Conservation (phyloP, 2,113 vertebrate species). For the Sarotherodon lohbergeri region DNA sequence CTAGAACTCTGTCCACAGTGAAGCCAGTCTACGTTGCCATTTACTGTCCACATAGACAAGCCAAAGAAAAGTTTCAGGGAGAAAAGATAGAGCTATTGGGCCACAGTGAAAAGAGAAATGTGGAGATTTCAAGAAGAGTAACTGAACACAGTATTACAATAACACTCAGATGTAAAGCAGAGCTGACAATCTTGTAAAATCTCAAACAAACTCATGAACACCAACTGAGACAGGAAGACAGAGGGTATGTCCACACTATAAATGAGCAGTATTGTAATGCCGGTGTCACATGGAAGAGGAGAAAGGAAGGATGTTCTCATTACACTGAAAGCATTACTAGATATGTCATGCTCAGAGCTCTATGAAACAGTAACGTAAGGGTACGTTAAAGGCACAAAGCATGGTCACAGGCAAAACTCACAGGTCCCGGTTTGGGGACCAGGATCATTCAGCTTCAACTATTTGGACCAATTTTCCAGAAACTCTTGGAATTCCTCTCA, state of each 20-base stretch:
- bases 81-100: neutral
- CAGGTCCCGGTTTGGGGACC: neutral
- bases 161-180: neutral
- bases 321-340: slow-evolving; percentile 31
- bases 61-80: neutral
- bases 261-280: neutral
- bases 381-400: neutral
- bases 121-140: neutral
- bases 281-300: slow-evolving; percentile 1
- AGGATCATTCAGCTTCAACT: neutral
- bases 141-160: neutral
- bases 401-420: neutral
- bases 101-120: neutral
- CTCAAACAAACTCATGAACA: neutral
- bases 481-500: neutral
- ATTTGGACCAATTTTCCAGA: neutral
- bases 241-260: neutral
- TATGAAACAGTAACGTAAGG: slow-evolving; percentile 2
- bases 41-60: neutral
- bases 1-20: neutral
- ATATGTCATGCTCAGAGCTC: neutral
- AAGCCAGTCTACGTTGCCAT: neutral
- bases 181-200: neutral
- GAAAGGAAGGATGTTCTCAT: neutral
- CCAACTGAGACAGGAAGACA: neutral